Conservation (phyloP, 2,888 invertebrate species). For the Aquatica leii region DNA sequence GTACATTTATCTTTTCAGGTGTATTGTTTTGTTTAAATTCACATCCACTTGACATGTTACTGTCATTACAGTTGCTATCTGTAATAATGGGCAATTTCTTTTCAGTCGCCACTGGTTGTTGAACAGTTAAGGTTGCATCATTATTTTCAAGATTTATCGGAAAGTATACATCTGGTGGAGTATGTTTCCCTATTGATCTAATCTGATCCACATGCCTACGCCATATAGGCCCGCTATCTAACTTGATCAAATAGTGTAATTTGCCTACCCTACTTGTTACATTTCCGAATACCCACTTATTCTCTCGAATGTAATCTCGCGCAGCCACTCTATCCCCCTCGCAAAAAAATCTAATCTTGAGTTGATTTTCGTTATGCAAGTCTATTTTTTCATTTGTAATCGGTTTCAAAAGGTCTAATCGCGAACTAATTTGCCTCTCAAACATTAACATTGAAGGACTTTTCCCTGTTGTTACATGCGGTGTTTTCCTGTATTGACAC, state of each 20-base stretch:
- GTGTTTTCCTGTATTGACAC: background rate
- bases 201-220: background rate
- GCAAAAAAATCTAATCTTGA: background rate
- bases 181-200: background rate
- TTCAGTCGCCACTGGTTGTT: too few species aligned
- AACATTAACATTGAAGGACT: constrained; percentile 3
- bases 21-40: background rate
- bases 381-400: background rate
- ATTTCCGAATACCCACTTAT: background rate
- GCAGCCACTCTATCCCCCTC: background rate
- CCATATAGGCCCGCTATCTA: background rate
- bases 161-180: background rate
- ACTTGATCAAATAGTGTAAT: background rate
- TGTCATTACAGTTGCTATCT: too few species aligned
- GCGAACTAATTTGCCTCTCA: background rate
- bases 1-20: background rate
- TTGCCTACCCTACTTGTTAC: background rate
- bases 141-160: too few species aligned
- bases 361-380: background rate
- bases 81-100: too few species aligned
- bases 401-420: background rate
- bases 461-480: background rate
- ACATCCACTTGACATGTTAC: too few species aligned
- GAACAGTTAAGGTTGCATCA: too few species aligned
- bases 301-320: background rate